phyloP scores from a whole-genome alignment of 2,113 vertebrate species.

The Panthera uncia region DNA sequence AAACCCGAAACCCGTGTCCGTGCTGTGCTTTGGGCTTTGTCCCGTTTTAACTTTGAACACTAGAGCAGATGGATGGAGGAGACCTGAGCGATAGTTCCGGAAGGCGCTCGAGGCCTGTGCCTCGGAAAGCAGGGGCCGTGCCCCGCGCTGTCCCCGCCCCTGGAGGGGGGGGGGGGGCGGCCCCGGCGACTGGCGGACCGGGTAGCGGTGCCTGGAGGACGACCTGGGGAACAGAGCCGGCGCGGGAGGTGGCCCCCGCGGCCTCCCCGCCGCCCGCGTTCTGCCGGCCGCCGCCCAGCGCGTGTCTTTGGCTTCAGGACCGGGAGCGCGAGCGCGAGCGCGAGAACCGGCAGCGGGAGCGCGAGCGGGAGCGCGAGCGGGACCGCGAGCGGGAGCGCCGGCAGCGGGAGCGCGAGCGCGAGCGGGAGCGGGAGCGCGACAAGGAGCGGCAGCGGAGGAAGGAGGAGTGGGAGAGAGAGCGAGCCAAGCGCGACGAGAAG shows the following conservation, averaged over 20 bases:
- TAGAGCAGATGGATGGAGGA: neutral
- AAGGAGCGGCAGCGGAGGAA: slow-evolving; percentile 94
- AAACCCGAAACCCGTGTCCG: neutral
- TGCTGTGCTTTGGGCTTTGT: neutral
- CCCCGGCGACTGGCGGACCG: no score
- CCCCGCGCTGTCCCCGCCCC: no score
- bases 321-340: slow-evolving; percentile 91
- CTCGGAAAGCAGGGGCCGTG: neutral
- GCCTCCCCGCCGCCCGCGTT: neutral
- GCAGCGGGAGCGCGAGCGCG: slow-evolving; percentile 93
- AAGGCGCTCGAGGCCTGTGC: no score
- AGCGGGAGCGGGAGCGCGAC: slow-evolving; percentile 93
- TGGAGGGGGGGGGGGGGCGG: no score
- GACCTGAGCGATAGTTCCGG: no score
- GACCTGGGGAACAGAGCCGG: neutral
- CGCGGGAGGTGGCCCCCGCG: neutral
- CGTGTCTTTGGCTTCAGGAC: slow-evolving; percentile 81
- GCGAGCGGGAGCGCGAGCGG: slow-evolving; percentile 91
- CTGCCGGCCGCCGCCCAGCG: neutral
- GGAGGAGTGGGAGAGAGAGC: slow-evolving; percentile 88
- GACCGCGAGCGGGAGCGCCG: slow-evolving; percentile 94
- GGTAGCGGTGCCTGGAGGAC: no score
- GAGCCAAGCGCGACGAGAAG: slow-evolving; percentile 87
- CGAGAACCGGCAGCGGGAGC: slow-evolving; percentile 91
- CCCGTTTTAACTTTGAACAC: neutral